A percentile compares a stretch with the other conserved stretches of the same genome.
Evolutionary conservation across 2,888 invertebrate species (phyloP).

Genomic region (Nymphalis urticae): DNA sequence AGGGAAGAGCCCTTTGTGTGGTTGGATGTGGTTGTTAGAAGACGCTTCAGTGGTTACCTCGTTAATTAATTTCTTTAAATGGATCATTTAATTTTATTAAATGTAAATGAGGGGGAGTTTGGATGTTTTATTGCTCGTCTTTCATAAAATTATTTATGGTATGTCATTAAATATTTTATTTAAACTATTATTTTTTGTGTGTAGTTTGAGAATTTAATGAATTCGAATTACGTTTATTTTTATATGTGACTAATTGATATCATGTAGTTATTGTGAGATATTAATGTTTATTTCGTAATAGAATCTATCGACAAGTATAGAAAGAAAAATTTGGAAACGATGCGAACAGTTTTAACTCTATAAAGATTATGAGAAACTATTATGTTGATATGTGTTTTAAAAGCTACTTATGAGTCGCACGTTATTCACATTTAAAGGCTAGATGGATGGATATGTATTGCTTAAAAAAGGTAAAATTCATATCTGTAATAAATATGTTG

Average conservation of each 20-base stretch:
- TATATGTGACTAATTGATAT: neutral
- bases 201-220: constrained; percentile 12
- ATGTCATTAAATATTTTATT: constrained; percentile 30
- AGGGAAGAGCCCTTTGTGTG: constrained; percentile 56
- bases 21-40: constrained; percentile 59
- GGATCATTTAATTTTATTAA: constrained; percentile 82
- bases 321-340: too few species aligned
- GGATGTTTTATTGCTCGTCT: constrained; percentile 56
- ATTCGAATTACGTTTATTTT: neutral
- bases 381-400: too few species aligned
- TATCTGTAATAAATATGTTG: constrained; percentile 18
- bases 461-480: constrained; percentile 4
- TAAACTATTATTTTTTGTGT: constrained; percentile 11
- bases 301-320: too few species aligned
- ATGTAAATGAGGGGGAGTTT: constrained; percentile 78
- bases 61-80: constrained; percentile 81
- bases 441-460: neutral
- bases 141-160: constrained; percentile 35
- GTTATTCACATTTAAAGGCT: neutral
- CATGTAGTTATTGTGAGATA: neutral
- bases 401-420: too few species aligned
- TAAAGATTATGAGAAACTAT: neutral
- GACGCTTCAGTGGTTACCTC: constrained; percentile 76
- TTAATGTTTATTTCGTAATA: neutral
- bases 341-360: neutral